Conservation (phyloP, 2,888 invertebrate species). For the Callimorpha dominula region DNA sequence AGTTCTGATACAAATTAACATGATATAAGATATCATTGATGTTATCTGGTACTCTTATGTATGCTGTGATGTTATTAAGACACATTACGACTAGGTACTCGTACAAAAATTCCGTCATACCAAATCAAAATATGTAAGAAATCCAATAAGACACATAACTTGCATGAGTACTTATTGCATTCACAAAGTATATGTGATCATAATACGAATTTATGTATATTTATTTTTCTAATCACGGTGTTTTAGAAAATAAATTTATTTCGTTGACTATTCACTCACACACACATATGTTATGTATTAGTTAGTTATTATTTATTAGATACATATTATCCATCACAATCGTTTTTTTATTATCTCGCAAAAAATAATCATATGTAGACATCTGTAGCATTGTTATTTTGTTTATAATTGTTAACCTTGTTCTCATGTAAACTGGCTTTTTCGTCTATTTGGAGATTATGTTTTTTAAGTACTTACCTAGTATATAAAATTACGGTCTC, state of each 20-base stretch:
- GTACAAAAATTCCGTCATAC: not conserved
- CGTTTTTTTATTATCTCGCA: too few relatives aligned
- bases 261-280: not conserved
- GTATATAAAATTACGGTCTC: not conserved
- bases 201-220: too few relatives aligned
- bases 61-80: not conserved
- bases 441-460: too few relatives aligned
- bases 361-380: too few relatives aligned
- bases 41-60: too few relatives aligned
- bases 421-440: not conserved
- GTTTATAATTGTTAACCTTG: not conserved
- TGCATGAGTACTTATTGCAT: not conserved
- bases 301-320: too few relatives aligned
- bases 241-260: not conserved
- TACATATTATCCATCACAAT: too few relatives aligned
- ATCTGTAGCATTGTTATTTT: not conserved
- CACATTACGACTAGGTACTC: not conserved
- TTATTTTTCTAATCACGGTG: not conserved
- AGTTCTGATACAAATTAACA: not conserved
- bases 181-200: too few relatives aligned
- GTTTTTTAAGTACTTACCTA: not conserved
- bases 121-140: not conserved
- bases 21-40: not conserved
- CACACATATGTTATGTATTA: too few relatives aligned
- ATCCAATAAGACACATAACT: not conserved